These are phyloP conservation scores for Platycheirus rosarum DNA, from an alignment of 2,888 invertebrate genomes.

Conservation along the genomic window DNA sequence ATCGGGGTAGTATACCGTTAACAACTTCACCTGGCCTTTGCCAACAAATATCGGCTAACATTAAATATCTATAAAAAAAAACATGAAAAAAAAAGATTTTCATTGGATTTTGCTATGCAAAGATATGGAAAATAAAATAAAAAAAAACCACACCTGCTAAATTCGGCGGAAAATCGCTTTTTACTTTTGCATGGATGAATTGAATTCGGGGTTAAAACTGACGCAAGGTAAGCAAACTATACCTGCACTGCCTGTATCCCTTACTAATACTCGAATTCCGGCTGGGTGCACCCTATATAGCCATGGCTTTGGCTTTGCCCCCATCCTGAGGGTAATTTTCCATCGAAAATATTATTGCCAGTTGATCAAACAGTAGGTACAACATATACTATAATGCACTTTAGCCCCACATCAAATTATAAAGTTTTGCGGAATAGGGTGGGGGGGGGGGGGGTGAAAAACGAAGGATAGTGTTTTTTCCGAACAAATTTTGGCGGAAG, in stretches of 20 bases:
- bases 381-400: conserved; percentile 36
- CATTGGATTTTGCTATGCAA: conserved; percentile 14
- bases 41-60: conserved; percentile 9
- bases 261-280: conserved; percentile 1
- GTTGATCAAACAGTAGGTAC: conserved; percentile 29
- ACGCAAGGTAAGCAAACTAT: conserved; percentile 27
- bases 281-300: conserved; percentile 7
- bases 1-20: neutral
- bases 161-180: conserved; percentile 34
- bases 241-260: neutral
- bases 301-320: neutral
- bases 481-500: conserved; percentile 54
- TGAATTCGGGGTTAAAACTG: conserved; percentile 29
- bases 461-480: conserved; percentile 38
- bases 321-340: conserved; percentile 20
- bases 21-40: neutral
- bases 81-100: conserved; percentile 2
- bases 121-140: neutral
- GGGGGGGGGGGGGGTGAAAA: neutral
- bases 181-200: conserved; percentile 39
- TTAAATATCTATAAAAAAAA: neutral
- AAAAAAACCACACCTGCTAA: conserved; percentile 6
- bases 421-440: conserved; percentile 37
- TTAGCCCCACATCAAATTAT: conserved; percentile 62
- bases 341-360: conserved; percentile 46